Conservation (phyloP, 2,113 vertebrate genomes). For the Dicrurus megarhynchus region DNA sequence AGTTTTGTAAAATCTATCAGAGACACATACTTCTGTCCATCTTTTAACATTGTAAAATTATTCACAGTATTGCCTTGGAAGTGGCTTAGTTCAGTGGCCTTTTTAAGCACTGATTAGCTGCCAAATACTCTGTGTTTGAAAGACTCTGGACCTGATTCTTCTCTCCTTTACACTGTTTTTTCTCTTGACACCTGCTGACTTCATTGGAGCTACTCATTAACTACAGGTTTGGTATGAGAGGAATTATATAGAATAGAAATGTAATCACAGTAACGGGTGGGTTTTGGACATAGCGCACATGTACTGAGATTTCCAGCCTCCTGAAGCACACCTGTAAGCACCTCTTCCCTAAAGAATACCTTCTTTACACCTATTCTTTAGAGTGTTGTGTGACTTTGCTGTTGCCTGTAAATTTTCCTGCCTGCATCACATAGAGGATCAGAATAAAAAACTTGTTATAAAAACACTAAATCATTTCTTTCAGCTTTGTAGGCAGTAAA, state of each 20-base stretch:
- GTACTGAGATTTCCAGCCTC: background rate
- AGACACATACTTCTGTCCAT: background rate
- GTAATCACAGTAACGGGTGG: background rate
- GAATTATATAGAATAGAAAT: background rate
- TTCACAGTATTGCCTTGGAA: background rate
- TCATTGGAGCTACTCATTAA: background rate
- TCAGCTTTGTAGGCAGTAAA: background rate
- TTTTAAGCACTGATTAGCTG: background rate
- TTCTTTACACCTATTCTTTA: background rate
- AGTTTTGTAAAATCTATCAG: background rate
- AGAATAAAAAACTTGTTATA: background rate
- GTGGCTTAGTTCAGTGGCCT: background rate
- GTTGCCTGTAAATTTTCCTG: background rate
- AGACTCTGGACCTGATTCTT: background rate
- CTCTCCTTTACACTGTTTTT: background rate
- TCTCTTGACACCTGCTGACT: background rate
- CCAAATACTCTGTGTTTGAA: background rate
- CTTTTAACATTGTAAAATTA: background rate
- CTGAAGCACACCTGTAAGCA: background rate
- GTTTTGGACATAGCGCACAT: background rate
- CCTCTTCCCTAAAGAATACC: background rate
- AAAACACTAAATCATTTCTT: background rate
- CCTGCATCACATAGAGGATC: background rate
- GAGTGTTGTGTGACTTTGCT: background rate
- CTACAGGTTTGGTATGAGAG: background rate